A percentile compares a stretch with the other conserved stretches of the same genome.
Conservation (phyloP, 92 coral and sea anemone genomes). For the Porites rus region DNA sequence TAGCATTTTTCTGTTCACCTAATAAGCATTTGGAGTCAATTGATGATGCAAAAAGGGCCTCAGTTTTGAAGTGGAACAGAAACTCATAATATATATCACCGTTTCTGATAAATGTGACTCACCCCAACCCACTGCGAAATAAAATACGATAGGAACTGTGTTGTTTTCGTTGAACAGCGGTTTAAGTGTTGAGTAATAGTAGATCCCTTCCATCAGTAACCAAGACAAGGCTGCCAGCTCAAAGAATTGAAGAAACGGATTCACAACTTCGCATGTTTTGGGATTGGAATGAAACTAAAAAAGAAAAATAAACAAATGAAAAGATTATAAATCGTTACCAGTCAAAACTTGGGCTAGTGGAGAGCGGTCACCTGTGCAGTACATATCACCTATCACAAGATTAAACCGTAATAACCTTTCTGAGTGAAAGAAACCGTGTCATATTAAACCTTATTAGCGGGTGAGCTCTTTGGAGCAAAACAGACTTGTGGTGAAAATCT, state of each 20-base stretch:
- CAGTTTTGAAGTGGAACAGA: no score
- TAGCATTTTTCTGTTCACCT: no score
- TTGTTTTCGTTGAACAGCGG: conserved; percentile 76
- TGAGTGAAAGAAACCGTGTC: no score
- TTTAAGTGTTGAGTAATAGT: conserved; percentile 71
- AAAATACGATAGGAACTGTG: conserved; percentile 72
- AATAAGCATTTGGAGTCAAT: no score
- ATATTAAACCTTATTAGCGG: no score
- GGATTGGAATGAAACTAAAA: conserved; percentile 64
- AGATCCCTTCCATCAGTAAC: conserved; percentile 82
- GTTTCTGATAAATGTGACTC: background rate
- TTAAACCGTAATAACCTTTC: no score
- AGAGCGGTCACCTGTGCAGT: no score
- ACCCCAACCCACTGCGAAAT: conserved; percentile 91
- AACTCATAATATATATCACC: no score
- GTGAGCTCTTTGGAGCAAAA: no score
- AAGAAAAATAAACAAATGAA: background rate
- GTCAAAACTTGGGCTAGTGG: background rate
- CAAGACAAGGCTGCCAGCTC: conserved; percentile 86
- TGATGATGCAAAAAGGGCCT: no score
- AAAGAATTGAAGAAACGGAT: conserved; percentile 83
- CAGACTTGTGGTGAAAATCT: no score
- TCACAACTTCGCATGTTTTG: conserved; percentile 77
- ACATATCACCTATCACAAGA: no score
- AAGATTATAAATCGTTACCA: background rate